phyloP scores from a whole-genome alignment of 2,797 vertebrate genomes.

The Bovichtus diacanthus region DNA sequence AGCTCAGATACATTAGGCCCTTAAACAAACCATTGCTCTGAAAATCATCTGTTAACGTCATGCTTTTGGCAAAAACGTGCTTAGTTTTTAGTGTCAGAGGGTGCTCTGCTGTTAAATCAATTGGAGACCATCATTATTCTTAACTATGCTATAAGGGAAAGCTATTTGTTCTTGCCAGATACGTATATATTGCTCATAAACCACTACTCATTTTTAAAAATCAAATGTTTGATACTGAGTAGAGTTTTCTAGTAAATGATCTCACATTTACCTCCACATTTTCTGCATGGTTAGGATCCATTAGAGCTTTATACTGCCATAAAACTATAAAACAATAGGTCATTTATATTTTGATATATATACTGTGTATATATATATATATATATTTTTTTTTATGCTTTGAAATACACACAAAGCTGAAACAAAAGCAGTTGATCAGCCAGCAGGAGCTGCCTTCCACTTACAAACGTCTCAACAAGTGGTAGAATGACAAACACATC shows the following conservation, averaged over 20 bases:
- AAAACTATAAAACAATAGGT: slow-evolving; percentile 35
- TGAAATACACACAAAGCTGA: slow-evolving; percentile 7
- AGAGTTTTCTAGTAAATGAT: slow-evolving; percentile 24
- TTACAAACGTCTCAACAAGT: slow-evolving; percentile 45
- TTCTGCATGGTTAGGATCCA: slow-evolving; percentile 44
- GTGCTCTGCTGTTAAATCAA: slow-evolving; percentile 62
- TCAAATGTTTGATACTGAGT: background rate
- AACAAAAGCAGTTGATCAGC: slow-evolving; percentile 48
- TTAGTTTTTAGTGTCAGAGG: slow-evolving; percentile 51
- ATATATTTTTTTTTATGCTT: no score
- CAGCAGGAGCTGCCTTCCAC: slow-evolving; percentile 12
- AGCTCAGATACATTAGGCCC: slow-evolving; percentile 68
- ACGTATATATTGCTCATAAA: slow-evolving; percentile 40
- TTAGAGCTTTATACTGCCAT: slow-evolving; percentile 39
- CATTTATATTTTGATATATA: slow-evolving; percentile 9
- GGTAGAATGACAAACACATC: slow-evolving; percentile 41
- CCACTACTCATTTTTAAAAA: slow-evolving; percentile 4
- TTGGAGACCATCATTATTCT: slow-evolving; percentile 63
- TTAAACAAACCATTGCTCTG: slow-evolving; percentile 71
- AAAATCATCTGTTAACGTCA: slow-evolving; percentile 69
- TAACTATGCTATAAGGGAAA: slow-evolving; percentile 36
- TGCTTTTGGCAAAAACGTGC: slow-evolving; percentile 57
- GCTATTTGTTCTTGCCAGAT: slow-evolving; percentile 52
- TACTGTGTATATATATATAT: no score
- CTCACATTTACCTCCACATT: slow-evolving; percentile 30